These are phyloP conservation scores for Acanthopleura granulata DNA, from an alignment of 2,888 invertebrate genomes.

Conservation along the genomic window DNA sequence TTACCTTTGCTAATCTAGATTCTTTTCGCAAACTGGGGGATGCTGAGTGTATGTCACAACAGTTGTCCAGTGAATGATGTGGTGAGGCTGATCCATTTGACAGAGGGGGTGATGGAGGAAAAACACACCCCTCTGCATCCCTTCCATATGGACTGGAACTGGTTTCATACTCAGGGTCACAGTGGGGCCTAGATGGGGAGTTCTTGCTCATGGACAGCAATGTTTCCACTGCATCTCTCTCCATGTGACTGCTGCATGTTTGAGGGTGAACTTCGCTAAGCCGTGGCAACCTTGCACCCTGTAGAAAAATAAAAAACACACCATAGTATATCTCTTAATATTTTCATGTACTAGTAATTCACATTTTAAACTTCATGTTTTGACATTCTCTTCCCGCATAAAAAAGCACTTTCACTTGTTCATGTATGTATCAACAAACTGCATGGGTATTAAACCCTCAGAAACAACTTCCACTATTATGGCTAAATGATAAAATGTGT, in stretches of 20 bases:
- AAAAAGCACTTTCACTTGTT: no score
- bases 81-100: conserved; percentile 14
- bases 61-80: neutral
- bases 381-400: no score
- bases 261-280: no score
- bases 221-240: conserved; percentile 12
- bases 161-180: neutral
- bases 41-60: neutral
- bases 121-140: neutral
- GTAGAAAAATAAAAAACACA: no score
- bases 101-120: conserved; percentile 8
- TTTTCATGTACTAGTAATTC: no score
- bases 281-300: no score
- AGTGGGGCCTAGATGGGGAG: neutral
- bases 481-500: no score
- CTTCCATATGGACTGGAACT: neutral
- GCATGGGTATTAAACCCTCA: no score
- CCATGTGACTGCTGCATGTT: conserved; percentile 6
- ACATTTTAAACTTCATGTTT: no score
- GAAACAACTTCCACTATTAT: no score
- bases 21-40: neutral
- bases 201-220: conserved; percentile 12
- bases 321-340: no score
- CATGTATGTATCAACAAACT: no score
- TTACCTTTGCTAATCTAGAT: conserved; percentile 8